These are phyloP conservation scores for Cataglyphis livida DNA, from an alignment of 2,888 invertebrate genomes.

Conservation along the genomic window DNA sequence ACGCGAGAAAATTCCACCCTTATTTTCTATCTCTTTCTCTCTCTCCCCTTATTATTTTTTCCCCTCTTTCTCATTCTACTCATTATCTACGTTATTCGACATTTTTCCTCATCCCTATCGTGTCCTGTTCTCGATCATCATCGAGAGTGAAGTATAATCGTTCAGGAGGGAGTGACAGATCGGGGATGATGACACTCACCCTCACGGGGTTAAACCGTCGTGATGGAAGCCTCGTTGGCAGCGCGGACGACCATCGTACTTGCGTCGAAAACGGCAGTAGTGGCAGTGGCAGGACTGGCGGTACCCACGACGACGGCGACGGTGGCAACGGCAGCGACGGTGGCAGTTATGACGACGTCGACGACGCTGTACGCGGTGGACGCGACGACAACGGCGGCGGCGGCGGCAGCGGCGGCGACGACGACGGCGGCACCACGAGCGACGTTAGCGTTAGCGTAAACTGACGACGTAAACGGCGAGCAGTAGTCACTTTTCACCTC, in stretches of 20 bases:
- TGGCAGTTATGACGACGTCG: constrained; percentile 39
- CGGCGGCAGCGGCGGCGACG: constrained; percentile 30
- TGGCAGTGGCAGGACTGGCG: constrained; percentile 72
- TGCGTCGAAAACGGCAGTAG: constrained; percentile 71
- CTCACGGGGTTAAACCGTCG: constrained; percentile 65
- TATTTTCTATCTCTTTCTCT: constrained; percentile 18
- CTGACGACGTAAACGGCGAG: background rate
- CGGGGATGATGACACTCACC: constrained; percentile 59
- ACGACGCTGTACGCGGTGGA: constrained; percentile 43
- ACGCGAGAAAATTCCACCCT: constrained; percentile 27
- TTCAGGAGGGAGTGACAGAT: background rate
- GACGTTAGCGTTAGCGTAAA: constrained; percentile 41
- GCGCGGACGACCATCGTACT: constrained; percentile 56
- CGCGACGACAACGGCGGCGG: constrained; percentile 37
- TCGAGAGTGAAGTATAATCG: background rate
- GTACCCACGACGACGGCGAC: constrained; percentile 14
- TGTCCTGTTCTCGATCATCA: background rate
- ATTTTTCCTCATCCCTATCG: constrained; percentile 13
- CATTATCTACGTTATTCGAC: constrained; percentile 18
- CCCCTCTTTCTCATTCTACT: background rate
- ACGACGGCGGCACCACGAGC: constrained; percentile 27
- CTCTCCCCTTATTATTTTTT: background rate
- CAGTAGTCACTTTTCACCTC: constrained; percentile 68
- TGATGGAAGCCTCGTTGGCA: constrained; percentile 68
- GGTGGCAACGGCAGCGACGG: constrained; percentile 25